Conservation (phyloP, 2,113 vertebrate species). For the Athene cunicularia region DNA sequence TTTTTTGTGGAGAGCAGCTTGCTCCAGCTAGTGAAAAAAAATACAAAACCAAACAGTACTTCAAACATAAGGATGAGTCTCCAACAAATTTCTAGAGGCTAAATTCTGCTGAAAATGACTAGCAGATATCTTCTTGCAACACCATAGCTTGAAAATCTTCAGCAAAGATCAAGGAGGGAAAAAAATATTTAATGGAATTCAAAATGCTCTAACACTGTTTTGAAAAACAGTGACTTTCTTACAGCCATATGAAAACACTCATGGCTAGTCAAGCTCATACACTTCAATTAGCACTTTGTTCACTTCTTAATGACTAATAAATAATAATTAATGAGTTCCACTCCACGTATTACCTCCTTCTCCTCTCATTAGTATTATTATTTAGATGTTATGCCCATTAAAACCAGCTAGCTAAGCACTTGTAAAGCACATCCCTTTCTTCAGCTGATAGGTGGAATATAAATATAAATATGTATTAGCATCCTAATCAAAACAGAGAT, state of each 20-base stretch:
- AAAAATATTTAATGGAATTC: not conserved
- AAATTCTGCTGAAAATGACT: not conserved
- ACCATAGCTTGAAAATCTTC: not conserved
- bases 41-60: not conserved
- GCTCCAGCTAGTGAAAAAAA: not conserved
- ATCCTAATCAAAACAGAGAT: not conserved
- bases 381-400: not conserved
- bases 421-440: not conserved
- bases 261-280: constrained; percentile 9
- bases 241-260: not conserved
- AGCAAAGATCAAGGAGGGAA: not conserved
- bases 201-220: not conserved
- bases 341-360: not conserved
- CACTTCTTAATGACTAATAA: constrained; percentile 26
- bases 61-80: not conserved
- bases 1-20: not conserved
- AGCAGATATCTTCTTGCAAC: not conserved
- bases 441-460: not conserved
- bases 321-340: constrained; percentile 46
- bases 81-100: not conserved
- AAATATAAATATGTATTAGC: not conserved
- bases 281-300: constrained; percentile 2
- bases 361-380: not conserved
- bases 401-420: not conserved
- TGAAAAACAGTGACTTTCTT: not conserved